A percentile compares a stretch with the other conserved stretches of the same genome.
These are phyloP conservation scores for Sanderia malayensis DNA, from an alignment of 30 jellyfish, hydroid and myxozoan species.

Conservation along the genomic window DNA sequence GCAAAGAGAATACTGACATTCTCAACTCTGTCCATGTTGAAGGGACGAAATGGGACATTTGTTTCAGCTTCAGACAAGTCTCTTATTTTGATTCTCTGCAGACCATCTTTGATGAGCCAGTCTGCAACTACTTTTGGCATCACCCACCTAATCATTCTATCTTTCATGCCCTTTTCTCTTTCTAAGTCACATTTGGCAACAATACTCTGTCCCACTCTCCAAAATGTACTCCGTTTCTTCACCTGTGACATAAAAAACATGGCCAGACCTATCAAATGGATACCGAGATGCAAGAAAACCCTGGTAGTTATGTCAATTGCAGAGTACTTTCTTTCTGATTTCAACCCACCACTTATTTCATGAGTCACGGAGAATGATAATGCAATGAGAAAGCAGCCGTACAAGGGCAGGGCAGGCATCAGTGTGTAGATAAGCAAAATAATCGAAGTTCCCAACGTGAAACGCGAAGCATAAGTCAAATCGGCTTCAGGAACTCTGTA, in stretches of 20 bases:
- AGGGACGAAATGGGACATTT: constrained; percentile 91
- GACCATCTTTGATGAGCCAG: constrained; percentile 87
- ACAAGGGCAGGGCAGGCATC: constrained; percentile 97
- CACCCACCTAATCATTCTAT: constrained; percentile 96
- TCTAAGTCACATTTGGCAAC: constrained; percentile 97
- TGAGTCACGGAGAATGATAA: constrained; percentile 80
- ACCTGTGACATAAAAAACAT: constrained; percentile 98
- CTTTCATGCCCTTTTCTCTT: constrained; percentile 82
- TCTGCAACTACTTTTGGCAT: constrained; percentile 99
- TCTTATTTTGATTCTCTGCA: constrained; percentile 57
- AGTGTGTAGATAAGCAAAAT: constrained; percentile 84
- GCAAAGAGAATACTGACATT: constrained; percentile 96
- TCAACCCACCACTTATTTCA: constrained; percentile 73
- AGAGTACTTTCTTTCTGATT: neutral
- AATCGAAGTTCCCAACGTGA: constrained; percentile 85
- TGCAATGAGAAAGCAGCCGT: constrained; percentile 80
- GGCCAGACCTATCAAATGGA: constrained; percentile 92
- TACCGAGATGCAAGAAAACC: constrained; percentile 76
- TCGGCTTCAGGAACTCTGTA: constrained; percentile 59
- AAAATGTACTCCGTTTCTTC: constrained; percentile 89
- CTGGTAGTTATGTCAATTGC: constrained; percentile 39
- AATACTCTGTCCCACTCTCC: constrained; percentile 99
- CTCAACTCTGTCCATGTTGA: constrained; percentile 91
- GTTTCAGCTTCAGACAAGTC: constrained; percentile 82
- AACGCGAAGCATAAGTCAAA: constrained; percentile 85